Evolutionary conservation across 1,140 invertebrate species (phyloP).

Genomic region (Pseudomyrmex flavicornis): DNA sequence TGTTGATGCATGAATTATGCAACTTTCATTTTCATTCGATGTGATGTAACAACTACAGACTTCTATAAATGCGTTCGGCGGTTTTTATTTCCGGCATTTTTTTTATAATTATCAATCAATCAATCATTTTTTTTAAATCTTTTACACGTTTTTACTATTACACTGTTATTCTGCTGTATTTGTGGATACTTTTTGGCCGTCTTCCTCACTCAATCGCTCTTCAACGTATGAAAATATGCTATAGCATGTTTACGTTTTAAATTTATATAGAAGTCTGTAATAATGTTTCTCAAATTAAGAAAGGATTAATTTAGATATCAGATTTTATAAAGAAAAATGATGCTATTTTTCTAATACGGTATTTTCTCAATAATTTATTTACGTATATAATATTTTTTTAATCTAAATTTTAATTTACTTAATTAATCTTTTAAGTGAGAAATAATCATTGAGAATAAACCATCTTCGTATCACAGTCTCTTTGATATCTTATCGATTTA

Average conservation of each 20-base stretch:
- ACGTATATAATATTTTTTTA: conserved; percentile 13
- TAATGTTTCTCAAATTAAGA: too few species aligned
- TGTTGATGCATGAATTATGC: neutral
- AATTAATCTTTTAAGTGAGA: conserved; percentile 2
- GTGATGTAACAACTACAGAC: neutral
- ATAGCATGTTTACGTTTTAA: too few species aligned
- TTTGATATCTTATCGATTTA: conserved; percentile 18
- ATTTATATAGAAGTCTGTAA: too few species aligned
- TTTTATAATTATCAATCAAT: neutral
- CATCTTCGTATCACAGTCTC: conserved; percentile 40
- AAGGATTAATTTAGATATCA: too few species aligned
- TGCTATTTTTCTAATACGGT: neutral
- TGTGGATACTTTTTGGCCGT: too few species aligned
- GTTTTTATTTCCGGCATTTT: neutral
- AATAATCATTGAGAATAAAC: neutral
- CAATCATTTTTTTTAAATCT: too few species aligned
- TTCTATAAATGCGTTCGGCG: neutral
- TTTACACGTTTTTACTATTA: too few species aligned
- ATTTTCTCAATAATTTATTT: neutral
- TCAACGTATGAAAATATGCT: too few species aligned
- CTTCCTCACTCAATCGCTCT: too few species aligned
- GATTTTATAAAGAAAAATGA: too few species aligned
- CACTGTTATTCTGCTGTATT: too few species aligned
- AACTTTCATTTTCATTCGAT: neutral
- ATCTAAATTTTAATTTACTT: conserved; percentile 9